Base-by-base conservation (phyloP, 2,797 vertebrate species). In the Smutsia gigantea region DNA sequence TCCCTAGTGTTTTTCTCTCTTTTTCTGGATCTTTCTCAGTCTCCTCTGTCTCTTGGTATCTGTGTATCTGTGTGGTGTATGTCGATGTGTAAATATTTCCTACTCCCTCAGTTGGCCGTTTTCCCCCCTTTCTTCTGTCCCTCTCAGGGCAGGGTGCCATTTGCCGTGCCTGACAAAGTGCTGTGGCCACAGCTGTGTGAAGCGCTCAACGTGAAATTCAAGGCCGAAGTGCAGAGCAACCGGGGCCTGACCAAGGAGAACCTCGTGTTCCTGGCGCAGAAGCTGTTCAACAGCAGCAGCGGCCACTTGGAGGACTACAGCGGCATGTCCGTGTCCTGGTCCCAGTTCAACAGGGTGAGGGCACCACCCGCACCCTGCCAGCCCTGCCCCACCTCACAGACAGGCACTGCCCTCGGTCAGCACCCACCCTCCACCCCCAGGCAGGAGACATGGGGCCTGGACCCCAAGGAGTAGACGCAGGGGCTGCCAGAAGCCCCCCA, bases 181-280 rank as follows among this genome's bases (percentile, higher is more conserved):
- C 97, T 99, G 94, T 99, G 99, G 99, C 99, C 99, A 0, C 99
- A 99, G 98, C 98, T 99, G 74, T 99, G 99, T 0, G 99, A 99
- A 87, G 99, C 99, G 0, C 99, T 99, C 34, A 99, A 99, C 98
- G 99, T 99, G 99, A 99, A 99, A 97, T 99, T 99, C 98, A 99
- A 99, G 98, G 99, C 99, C 0, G 99, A 99, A 97, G 99, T 99
- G 98, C 99, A 99, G 98, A 99, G 99, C 88, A 99, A 98, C 83
- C 99, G 99, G 0, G 99, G 99, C 93, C 98, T 99, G 94, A 99
- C 99, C 12, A 99, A 99, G 93, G 99, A 99, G 96, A 99, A 99
- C 98, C 98, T 99, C 89, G 99, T 99, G 95, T 99, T 99, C 97
- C 98, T 99, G 96, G 99, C 99, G 0, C 99, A 99, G 98, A 99